Evolutionary conservation across 2,113 vertebrate species (phyloP), one percentile per base, ranked within the genome.

Genomic region (Corydoras maculifer): DNA sequence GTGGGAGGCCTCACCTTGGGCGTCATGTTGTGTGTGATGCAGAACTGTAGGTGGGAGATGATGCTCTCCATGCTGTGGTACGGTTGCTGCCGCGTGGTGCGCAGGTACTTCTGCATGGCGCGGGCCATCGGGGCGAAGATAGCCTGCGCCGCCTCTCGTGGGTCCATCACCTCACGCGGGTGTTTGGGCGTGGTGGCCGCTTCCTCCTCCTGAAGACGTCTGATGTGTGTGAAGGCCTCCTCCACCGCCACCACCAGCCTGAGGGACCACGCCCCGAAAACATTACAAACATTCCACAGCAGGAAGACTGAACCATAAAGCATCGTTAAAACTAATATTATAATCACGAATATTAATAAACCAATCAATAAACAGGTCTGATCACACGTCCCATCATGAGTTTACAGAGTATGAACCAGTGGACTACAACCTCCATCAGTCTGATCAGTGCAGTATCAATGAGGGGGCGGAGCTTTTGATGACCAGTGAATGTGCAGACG

Each of bases 21-120:
- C 0, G 94, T 94, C 95, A 99, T 98, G 89, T 96, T 96, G 1
- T 99, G 95, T 0, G 95, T 97, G 89, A 99, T 96, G 88, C 96
- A 98, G 90, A 98, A 98, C 82, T 97, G 94, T 3, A 99, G 89
- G 85, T 98, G 96, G 29, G 94, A 92, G 61, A 99, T 90, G 86
- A 99, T 99, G 91, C 95, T 97, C 91, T 99, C 96, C 96, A 99
- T 99, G 82, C 92, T 95, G 88, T 98, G 96, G 86, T 91, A 98
- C 9, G 93, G 94, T 87, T 98, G 96, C 85, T 99, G 96, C 58
- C 94, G 90, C 4, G 96, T 98, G 73, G 94, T 95, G 0, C 95
- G 86, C 62, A 98, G 89, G 86, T 96, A 98, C 57, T 99, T 99
- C 90, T 99, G 96, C 95, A 99, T 96, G 87, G 96, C 94, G 0